Evolutionary conservation across 2,797 vertebrate genomes (phyloP).

Genomic region (Heteromormyrus szaboi): DNA sequence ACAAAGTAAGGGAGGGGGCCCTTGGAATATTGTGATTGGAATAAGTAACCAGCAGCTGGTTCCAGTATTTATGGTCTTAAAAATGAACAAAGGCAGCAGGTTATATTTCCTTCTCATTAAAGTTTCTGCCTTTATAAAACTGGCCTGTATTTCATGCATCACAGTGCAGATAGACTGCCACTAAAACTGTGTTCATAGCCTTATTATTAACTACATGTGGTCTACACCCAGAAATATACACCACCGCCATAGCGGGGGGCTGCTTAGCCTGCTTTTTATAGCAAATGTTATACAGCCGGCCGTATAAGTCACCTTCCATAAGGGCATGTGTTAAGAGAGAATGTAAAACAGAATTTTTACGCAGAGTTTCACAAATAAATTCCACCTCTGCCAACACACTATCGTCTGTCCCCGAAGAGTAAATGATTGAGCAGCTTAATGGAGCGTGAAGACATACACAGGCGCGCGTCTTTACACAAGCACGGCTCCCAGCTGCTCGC

Average conservation of each 20-base stretch:
- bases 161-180: neutral
- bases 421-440: neutral
- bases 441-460: neutral
- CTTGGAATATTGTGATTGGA: neutral
- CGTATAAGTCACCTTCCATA: neutral
- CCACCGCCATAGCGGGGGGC: neutral
- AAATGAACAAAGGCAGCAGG: neutral
- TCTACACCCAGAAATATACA: neutral
- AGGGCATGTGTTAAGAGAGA: neutral
- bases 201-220: neutral
- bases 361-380: neutral
- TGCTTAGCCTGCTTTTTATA: neutral
- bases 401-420: neutral
- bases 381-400: neutral
- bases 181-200: neutral
- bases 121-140: neutral
- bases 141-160: neutral
- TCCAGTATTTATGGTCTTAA: neutral
- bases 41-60: neutral
- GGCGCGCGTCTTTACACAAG: conserved; percentile 6
- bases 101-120: neutral
- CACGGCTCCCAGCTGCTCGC: conserved; percentile 11
- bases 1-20: neutral
- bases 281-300: neutral
- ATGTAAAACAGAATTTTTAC: neutral